Evolutionary conservation across 2,113 vertebrate species (phyloP).

Genomic region (Hydrochoerus hydrochaeris): DNA sequence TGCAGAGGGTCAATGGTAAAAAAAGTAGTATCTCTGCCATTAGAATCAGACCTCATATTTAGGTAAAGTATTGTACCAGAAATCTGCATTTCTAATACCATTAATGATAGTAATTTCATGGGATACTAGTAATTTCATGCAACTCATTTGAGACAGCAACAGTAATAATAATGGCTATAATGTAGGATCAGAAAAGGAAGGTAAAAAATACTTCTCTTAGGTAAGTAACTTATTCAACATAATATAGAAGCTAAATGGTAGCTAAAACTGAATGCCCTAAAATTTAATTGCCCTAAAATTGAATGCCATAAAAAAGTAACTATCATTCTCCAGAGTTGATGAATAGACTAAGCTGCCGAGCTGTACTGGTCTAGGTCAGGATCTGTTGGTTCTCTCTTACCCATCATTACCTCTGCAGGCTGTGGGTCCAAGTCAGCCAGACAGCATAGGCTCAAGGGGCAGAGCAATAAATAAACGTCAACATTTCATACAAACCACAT

Average conservation of each 20-base stretch:
- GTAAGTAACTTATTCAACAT: not conserved
- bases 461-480: not conserved
- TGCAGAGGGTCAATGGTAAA: not conserved
- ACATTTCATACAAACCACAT: not conserved
- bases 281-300: not conserved
- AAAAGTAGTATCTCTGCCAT: not conserved
- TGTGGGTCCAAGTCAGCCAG: not conserved
- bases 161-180: not conserved
- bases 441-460: not conserved
- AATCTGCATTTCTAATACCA: not conserved
- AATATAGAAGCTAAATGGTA: not conserved
- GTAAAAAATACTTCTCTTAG: not conserved
- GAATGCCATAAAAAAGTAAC: not conserved
- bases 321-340: not conserved
- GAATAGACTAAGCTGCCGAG: not conserved
- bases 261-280: not conserved
- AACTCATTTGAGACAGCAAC: not conserved
- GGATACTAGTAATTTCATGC: not conserved
- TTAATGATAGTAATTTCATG: not conserved
- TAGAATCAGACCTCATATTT: slow-evolving; percentile 30
- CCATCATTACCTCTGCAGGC: not conserved
- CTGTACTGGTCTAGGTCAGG: not conserved
- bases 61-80: not conserved
- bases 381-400: not conserved
- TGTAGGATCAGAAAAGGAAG: not conserved